Conservation (phyloP, 2,888 invertebrate species). For the Agrochola lota region DNA sequence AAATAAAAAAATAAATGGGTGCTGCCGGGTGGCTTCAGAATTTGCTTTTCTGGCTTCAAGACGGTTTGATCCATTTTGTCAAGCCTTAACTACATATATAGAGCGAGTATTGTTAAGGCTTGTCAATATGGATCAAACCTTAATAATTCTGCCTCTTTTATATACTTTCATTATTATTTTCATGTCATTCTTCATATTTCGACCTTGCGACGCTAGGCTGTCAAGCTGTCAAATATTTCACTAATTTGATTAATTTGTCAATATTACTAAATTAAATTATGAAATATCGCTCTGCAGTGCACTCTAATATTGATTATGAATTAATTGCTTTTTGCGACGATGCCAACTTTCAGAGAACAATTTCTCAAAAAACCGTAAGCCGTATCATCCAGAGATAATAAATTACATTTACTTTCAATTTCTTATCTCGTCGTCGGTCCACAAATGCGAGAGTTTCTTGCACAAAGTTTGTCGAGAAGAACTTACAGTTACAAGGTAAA, state of each 20-base stretch:
- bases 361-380: neutral
- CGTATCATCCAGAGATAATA: conserved; percentile 13
- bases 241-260: too few species aligned
- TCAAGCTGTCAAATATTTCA: neutral
- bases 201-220: too few species aligned
- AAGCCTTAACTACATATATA: neutral
- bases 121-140: neutral
- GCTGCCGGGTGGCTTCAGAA: neutral
- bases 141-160: neutral
- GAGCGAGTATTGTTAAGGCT: neutral
- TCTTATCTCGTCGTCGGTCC: conserved; percentile 18
- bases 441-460: conserved; percentile 42
- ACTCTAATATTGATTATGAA: neutral
- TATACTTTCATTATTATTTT: neutral
- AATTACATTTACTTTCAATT: conserved; percentile 36
- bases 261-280: neutral
- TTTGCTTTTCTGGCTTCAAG: neutral
- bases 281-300: neutral
- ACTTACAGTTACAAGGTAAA: conserved; percentile 30
- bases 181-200: neutral
- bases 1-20: too few species aligned
- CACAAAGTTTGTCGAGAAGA: conserved; percentile 37
- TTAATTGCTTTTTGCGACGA: neutral
- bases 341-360: neutral
- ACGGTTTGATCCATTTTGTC: neutral